Percentiles rank a stretch among this genome's conserved stretches.
phyloP scores from a whole-genome alignment of 2,888 invertebrate species.

The Malacosoma neustria region DNA sequence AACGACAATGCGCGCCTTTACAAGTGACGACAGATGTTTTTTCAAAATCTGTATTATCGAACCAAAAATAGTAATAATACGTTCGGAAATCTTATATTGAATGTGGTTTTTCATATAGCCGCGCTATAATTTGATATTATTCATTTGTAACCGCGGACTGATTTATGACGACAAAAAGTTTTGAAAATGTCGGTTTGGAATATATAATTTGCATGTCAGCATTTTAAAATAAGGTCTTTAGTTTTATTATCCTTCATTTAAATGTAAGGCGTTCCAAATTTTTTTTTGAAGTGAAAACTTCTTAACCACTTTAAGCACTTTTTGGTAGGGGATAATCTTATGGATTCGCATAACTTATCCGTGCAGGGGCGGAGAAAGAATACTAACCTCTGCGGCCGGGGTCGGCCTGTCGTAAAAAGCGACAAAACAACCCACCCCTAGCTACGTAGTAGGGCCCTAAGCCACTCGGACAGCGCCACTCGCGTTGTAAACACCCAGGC shows the following conservation, averaged over 20 bases:
- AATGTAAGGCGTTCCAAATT: no score
- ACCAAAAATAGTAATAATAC: constrained; percentile 43
- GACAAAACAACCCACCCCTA: no score
- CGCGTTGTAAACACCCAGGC: no score
- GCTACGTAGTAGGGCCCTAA: no score
- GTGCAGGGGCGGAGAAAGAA: no score
- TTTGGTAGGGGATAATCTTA: no score
- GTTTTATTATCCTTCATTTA: not conserved
- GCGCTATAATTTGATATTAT: not conserved
- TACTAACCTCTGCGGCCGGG: no score
- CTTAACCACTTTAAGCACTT: no score
- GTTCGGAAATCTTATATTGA: constrained; percentile 12
- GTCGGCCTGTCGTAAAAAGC: no score
- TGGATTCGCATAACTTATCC: no score
- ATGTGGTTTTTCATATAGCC: not conserved
- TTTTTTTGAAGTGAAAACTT: no score
- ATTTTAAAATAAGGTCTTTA: not conserved
- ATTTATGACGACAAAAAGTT: not conserved
- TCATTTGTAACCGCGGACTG: not conserved
- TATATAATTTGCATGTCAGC: not conserved
- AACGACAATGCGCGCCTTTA: constrained; percentile 44
- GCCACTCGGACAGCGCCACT: no score
- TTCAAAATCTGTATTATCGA: constrained; percentile 51
- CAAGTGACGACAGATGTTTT: constrained; percentile 60
- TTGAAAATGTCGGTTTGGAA: not conserved